These are phyloP conservation scores for Phalloptychus januarius DNA, from an alignment of 2,797 vertebrate species.

Conservation along the genomic window DNA sequence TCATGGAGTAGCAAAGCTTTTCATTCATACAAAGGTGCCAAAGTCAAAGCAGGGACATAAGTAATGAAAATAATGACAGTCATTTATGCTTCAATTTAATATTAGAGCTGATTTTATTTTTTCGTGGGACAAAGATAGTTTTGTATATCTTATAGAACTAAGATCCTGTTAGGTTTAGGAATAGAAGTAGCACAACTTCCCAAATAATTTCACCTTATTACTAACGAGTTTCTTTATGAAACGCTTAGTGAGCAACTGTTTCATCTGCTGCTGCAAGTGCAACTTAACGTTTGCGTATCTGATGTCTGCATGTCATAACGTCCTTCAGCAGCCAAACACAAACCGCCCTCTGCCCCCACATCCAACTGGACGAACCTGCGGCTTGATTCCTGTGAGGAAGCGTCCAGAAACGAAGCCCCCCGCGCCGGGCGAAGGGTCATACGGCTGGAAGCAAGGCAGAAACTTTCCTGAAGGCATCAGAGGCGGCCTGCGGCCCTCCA, in stretches of 20 bases:
- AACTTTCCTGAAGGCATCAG: conserved; percentile 98
- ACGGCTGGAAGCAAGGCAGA: conserved; percentile 93
- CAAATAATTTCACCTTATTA: not conserved
- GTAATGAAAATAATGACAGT: not conserved
- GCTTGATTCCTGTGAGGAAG: conserved; percentile 96
- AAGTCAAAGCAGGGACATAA: not conserved
- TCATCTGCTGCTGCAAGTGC: not conserved
- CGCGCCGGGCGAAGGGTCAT: conserved; percentile 88
- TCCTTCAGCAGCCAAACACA: not conserved
- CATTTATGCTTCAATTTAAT: not conserved
- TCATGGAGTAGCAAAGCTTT: not conserved
- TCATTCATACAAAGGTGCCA: not conserved
- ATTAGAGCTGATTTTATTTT: not conserved
- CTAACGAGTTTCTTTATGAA: not conserved
- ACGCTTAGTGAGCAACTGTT: not conserved
- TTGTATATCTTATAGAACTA: not conserved
- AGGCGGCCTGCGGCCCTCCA: conserved; percentile 94
- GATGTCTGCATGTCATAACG: not conserved
- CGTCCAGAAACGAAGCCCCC: conserved; percentile 95
- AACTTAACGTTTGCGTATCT: not conserved
- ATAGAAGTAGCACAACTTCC: not conserved
- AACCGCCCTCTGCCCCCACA: not conserved
- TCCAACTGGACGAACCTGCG: conserved; percentile 74
- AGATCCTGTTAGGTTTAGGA: not conserved
- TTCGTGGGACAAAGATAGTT: not conserved